Base-by-base conservation (phyloP, 2,113 vertebrate species). In the Brachypteracias leptosomus region DNA sequence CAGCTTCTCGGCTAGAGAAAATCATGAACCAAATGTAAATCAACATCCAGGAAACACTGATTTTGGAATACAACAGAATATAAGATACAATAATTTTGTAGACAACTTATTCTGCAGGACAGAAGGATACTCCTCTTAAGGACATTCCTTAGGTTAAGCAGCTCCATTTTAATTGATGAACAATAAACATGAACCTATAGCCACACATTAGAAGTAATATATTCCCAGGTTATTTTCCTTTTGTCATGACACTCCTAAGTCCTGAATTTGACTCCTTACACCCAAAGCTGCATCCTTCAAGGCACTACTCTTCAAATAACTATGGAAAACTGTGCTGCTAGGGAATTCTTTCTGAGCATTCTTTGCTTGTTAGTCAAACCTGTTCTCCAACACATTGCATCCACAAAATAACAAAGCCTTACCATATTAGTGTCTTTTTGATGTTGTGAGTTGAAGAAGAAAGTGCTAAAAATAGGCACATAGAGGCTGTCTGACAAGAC, bases 401-500 rank as follows among this genome's bases (percentile, higher is more conserved):
- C 24, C 70, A 65, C 22, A 47, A 87, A 83, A 85, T 16, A 89
- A 24, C 19, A 85, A 93, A 57, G 11, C 20, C 97, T 97, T 98
- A 99, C 98, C 98, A 24, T 76, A 46, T 96, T 97, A 26, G 59
- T 82, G 72, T 98, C 98, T 95, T 96, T 98, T 59, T 99, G 98
- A 93, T 98, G 92, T 47, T 98, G 97, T 0, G 98, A 98, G 93
- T 99, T 99, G 97, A 99, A 99, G 94, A 99, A 99, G 96, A 99
- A 99, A 80, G 99, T 99, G 97, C 98, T 98, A 94, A 99, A 99
- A 91, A 99, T 97, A 47, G 99, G 98, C 62, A 99, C 97, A 40
- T 99, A 98, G 20, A 99, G 77, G 93, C 98, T 99, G 93, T 99
- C 99, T 15, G 99, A 99, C 95, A 99, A 85, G 44, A 99, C 99